Conservation (phyloP, 2,797 vertebrate species). For the Eutrigla gurnardus region DNA sequence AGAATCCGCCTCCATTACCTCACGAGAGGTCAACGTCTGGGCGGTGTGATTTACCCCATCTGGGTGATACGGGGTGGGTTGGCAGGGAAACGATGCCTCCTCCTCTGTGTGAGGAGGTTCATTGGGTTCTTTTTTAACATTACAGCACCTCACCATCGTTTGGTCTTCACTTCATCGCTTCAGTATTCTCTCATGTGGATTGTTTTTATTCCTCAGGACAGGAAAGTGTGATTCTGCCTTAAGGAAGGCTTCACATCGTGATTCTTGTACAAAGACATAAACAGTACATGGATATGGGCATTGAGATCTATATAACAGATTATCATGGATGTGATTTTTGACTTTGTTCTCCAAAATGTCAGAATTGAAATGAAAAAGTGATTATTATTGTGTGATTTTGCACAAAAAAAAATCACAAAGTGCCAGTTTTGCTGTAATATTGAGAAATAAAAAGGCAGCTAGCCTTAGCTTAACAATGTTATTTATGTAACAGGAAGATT, state of each 20-base stretch:
- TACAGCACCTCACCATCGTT: background rate
- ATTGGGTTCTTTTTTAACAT: background rate
- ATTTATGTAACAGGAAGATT: too few relatives aligned
- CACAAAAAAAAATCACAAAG: too few relatives aligned
- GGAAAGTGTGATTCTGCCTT: background rate
- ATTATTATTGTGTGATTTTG: too few relatives aligned
- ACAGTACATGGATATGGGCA: background rate
- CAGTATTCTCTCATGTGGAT: background rate
- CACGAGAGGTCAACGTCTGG: constrained; percentile 40
- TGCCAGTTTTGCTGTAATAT: too few relatives aligned
- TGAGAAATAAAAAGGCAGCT: too few relatives aligned
- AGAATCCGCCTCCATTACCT: constrained; percentile 27
- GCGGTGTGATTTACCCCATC: constrained; percentile 66
- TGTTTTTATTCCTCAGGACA: background rate
- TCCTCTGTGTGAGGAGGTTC: constrained; percentile 33
- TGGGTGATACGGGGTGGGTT: constrained; percentile 43
- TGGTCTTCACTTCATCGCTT: background rate
- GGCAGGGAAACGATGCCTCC: constrained; percentile 38
- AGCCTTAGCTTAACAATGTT: too few relatives aligned
- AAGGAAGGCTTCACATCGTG: constrained; percentile 2
- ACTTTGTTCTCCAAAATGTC: background rate
- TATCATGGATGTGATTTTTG: background rate
- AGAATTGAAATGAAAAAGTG: constrained; percentile 9
- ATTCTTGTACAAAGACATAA: background rate
- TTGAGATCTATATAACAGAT: too few relatives aligned